Evolutionary conservation across 2,113 vertebrate genomes (phyloP).

Genomic region (Callorhinus ursinus): DNA sequence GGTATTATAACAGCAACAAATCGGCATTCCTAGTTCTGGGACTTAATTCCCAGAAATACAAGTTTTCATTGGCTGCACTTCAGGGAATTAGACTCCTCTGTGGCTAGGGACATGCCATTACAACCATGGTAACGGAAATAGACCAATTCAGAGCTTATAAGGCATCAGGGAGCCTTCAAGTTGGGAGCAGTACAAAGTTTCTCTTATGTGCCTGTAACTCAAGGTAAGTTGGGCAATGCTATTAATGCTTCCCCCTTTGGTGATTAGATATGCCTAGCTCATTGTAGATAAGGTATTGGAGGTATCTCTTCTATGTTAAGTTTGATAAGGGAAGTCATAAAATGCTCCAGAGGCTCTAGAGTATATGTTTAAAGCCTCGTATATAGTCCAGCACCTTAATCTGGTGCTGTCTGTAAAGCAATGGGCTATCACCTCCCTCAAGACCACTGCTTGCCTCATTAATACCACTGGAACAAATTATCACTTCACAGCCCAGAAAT

Average conservation of each 20-base stretch:
- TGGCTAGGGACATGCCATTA: constrained; percentile 4
- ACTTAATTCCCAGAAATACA: constrained; percentile 71
- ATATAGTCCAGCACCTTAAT: constrained; percentile 80
- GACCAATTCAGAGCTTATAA: constrained; percentile 60
- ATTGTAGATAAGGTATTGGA: constrained; percentile 60
- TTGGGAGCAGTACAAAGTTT: constrained; percentile 68
- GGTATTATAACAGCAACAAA: constrained; percentile 71
- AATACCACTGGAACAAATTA: constrained; percentile 90
- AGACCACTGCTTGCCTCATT: constrained; percentile 89
- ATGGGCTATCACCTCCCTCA: constrained; percentile 87
- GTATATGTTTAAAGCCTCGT: constrained; percentile 59
- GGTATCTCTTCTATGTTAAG: constrained; percentile 33
- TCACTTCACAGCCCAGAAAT: constrained; percentile 90
- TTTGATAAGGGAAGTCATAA: constrained; percentile 49
- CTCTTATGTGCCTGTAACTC: constrained; percentile 68
- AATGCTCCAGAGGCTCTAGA: constrained; percentile 66
- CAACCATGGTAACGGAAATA: constrained; percentile 68
- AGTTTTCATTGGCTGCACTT: constrained; percentile 36
- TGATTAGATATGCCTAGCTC: constrained; percentile 66
- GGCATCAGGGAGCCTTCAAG: constrained; percentile 66
- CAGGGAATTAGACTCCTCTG: not conserved
- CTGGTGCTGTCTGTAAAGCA: constrained; percentile 83
- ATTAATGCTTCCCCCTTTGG: constrained; percentile 35
- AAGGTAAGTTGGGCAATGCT: constrained; percentile 73
- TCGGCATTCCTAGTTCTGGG: constrained; percentile 54